These are phyloP conservation scores for Sarcophaga rosellei DNA, from an alignment of 2,888 invertebrate genomes.

Conservation along the genomic window DNA sequence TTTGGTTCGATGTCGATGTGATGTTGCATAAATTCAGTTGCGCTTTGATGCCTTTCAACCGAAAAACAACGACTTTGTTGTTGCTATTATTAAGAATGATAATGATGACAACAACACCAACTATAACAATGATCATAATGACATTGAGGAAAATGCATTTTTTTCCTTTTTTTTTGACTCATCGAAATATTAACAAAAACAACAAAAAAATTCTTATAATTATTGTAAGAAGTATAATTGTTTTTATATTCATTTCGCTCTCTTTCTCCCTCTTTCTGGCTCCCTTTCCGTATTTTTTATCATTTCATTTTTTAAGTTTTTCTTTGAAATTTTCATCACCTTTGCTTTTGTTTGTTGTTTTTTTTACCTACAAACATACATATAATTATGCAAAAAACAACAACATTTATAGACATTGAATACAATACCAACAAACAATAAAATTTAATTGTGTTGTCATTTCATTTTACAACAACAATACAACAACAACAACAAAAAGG, in stretches of 20 bases:
- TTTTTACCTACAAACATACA: conserved; percentile 19
- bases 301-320: neutral
- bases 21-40: conserved; percentile 55
- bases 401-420: neutral
- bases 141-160: conserved; percentile 54
- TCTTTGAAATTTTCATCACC: neutral
- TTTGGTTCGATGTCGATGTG: neutral
- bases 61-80: conserved; percentile 32
- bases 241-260: neutral
- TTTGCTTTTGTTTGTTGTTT: neutral
- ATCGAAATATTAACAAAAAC: neutral
- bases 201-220: conserved; percentile 19
- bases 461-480: neutral
- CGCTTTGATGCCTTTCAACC: conserved; percentile 64
- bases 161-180: neutral
- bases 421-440: neutral
- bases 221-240: conserved; percentile 31
- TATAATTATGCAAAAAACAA: conserved; percentile 18
- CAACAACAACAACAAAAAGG: neutral
- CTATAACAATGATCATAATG: conserved; percentile 21
- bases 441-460: conserved; percentile 29
- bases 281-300: neutral
- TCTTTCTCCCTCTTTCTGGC: neutral
- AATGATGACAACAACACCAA: conserved; percentile 48
- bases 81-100: conserved; percentile 33